Evolutionary conservation across 2,888 invertebrate species (phyloP).

Genomic region (Acrobeloides nanus): DNA sequence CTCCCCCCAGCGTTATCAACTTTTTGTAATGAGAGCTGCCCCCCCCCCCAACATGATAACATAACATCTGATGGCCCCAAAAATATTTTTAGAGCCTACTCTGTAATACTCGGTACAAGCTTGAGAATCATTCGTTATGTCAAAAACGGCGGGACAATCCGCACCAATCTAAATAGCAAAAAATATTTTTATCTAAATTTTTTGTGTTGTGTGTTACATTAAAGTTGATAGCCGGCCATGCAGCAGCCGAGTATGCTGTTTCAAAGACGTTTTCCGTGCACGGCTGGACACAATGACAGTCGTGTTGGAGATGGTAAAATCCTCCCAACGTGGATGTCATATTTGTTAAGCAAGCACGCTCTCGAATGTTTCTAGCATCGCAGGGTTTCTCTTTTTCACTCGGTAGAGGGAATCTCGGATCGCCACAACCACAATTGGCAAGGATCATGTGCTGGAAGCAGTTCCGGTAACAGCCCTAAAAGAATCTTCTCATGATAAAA

Average conservation of each 20-base stretch:
- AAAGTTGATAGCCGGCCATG: conserved; percentile 52
- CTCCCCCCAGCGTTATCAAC: too few relatives aligned
- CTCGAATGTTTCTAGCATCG: conserved; percentile 30
- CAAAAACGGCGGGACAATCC: conserved; percentile 42
- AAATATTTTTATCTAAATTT: too few relatives aligned
- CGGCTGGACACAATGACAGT: conserved; percentile 40
- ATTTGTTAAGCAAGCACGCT: conserved; percentile 45
- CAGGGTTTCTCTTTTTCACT: conserved; percentile 36
- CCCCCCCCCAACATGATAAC: too few relatives aligned
- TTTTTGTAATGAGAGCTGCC: too few relatives aligned
- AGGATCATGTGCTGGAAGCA: conserved; percentile 52
- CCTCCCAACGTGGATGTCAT: conserved; percentile 42
- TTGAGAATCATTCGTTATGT: conserved; percentile 44
- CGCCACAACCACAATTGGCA: conserved; percentile 48
- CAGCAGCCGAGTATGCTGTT: conserved; percentile 52
- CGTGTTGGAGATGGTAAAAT: conserved; percentile 43
- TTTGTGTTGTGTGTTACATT: too few relatives aligned
- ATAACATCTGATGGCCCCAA: too few relatives aligned
- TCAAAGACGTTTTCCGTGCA: conserved; percentile 52
- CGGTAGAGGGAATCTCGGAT: conserved; percentile 52
- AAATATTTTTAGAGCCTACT: conserved; percentile 2
- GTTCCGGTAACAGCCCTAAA: conserved; percentile 51
- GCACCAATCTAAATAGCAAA: too few relatives aligned
- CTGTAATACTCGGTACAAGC: conserved; percentile 50
- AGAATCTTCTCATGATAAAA: too few relatives aligned